Percentiles rank a stretch among this genome's conserved stretches.
phyloP scores from a whole-genome alignment of 2,113 vertebrate species.

The Trematomus loennbergii region DNA sequence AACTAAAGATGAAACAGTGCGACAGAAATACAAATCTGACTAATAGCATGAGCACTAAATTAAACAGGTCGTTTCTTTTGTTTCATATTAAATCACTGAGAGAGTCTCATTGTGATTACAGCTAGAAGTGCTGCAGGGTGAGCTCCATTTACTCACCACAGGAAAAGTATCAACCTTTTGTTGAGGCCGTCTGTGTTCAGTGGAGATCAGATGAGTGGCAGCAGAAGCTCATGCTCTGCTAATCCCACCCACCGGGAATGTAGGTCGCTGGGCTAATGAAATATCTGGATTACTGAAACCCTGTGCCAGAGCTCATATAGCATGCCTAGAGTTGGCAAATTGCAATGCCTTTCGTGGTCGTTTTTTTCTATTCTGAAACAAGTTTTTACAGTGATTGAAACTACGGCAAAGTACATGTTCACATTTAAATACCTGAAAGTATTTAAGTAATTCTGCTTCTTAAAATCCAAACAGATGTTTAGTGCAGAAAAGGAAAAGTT shows the following conservation, averaged over 20 bases:
- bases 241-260: constrained; percentile 59
- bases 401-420: background rate
- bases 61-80: background rate
- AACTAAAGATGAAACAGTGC: background rate
- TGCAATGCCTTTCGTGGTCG: background rate
- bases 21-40: background rate
- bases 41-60: background rate
- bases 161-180: constrained; percentile 30
- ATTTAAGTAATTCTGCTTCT: no score
- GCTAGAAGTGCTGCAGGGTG: constrained; percentile 22
- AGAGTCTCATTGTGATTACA: background rate
- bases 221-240: constrained; percentile 45
- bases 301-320: constrained; percentile 32
- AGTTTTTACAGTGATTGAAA: background rate
- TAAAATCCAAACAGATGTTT: no score
- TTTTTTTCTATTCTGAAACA: no score
- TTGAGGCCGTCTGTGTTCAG: constrained; percentile 28
- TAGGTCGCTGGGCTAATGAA: constrained; percentile 61
- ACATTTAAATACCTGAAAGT: no score
- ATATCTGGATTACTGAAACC: constrained; percentile 52
- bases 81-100: background rate
- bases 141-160: constrained; percentile 2
- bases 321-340: constrained; percentile 17
- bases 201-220: constrained; percentile 47
- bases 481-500: background rate